Evolutionary conservation across 2,113 vertebrate species (phyloP), one percentile per base, ranked within the genome.

Genomic region (Vulpes lagopus): DNA sequence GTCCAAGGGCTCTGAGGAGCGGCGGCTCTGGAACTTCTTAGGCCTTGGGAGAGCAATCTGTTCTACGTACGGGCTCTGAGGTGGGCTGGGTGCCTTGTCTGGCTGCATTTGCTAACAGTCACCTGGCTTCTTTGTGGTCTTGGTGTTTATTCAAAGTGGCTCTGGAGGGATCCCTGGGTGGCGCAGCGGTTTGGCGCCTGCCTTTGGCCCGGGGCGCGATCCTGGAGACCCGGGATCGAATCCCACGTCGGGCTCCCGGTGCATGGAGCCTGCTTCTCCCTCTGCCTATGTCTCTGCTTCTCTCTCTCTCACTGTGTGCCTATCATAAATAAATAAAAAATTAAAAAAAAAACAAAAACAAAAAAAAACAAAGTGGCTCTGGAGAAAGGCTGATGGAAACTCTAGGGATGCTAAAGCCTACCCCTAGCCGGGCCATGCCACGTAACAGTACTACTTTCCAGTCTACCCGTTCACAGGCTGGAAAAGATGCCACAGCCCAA

Each of bases 401-500:
- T 55, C 59, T 3, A 3, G 43, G 86, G 60, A 67, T 91, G 64
- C 57, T 76, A 95, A 84, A 80, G 51, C n/a, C 51, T 81, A 38
- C 27, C 62, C 55, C 73, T 12, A 9, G 74, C n/a, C n/a, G 7
- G 59, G 25, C 60, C 71, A 81, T 23, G n/a, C 38, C 73, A 62
- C 20, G 11, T 27, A 73, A 73, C 53, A 62, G 12, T 74, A 76
- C 35, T 43, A 62, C 17, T 43, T 12, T 83, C 43, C 87, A 27
- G 15, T 11, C 8, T 15, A 67, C 32, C 30, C 38, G 3, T 7
- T 22, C 74, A 82, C 35, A 73, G 65, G 65, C 51, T 86, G 49
- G 65, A 81, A 96, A 93, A 93, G 51, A 78, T 82, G 80, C 59
- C 57, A 14, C 82, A 94, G n/a, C 64, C 20, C 64, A 94, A 78